Percentiles rank a stretch among this genome's conserved stretches.
phyloP scores from a whole-genome alignment of 2,113 vertebrate species.

The Ailuropoda melanoleuca region DNA sequence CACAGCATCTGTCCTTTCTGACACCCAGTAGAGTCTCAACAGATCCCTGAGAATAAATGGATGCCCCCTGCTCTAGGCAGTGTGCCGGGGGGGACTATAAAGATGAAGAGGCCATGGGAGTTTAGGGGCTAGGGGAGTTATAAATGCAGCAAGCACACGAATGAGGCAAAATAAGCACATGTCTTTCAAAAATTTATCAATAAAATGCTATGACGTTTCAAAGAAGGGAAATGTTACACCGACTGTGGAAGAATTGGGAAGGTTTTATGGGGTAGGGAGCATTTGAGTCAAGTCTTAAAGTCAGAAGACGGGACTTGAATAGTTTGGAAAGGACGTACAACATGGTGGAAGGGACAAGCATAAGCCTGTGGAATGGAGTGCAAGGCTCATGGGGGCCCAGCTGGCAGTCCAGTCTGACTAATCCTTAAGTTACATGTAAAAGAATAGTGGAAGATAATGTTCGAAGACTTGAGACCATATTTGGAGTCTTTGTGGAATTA shows the following conservation, averaged over 20 bases:
- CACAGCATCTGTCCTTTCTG: background rate
- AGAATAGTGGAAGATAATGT: background rate
- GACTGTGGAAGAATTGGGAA: background rate
- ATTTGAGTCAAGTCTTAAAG: background rate
- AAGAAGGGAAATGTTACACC: background rate
- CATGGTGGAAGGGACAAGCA: background rate
- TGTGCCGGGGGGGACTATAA: background rate
- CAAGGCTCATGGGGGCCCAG: accelerated
- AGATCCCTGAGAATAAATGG: background rate
- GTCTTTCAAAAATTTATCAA: background rate
- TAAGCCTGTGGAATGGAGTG: background rate
- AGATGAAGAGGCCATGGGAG: background rate
- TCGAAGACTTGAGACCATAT: background rate
- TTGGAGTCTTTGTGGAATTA: background rate
- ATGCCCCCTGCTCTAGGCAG: background rate
- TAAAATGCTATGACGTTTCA: background rate
- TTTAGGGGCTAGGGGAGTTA: background rate
- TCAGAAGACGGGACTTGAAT: background rate
- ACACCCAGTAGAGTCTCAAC: background rate
- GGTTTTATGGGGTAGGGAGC: background rate
- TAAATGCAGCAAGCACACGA: background rate
- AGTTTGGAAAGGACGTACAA: background rate
- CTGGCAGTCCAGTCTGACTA: background rate
- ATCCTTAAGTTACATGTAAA: background rate
- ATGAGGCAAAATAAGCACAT: background rate